Evolutionary conservation across 2,797 vertebrate species (phyloP), one percentile per base, ranked within the genome.

Genomic region (Chaunax sp.): DNA sequence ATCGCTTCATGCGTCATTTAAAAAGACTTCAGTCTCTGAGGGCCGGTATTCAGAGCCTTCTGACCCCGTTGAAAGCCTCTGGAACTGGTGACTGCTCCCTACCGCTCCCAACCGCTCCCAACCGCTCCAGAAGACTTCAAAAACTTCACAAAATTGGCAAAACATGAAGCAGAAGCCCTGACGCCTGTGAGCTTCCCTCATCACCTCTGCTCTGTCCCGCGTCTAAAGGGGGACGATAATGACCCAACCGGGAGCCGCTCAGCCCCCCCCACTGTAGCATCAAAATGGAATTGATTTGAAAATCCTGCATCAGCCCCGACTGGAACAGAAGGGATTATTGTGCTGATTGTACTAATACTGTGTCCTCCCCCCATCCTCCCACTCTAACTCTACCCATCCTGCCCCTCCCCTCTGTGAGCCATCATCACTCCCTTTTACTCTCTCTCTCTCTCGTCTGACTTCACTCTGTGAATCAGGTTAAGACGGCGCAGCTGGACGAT

Each of bases 271-370:
- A 60, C 77, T 75, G 80, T 51, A 55, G 69, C 67, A 79, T 88
- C 82, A 89, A 92, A 92, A 91, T 91, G 72, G 92, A 93, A 93
- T 93, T 93, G 88, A 91, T 93, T 92, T 92, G 87, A 90, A 94
- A 93, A 92, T 91, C 89, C 90, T 85, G 57, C 64, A 26, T 72
- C 64, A 75, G 83, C 78, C 80, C 72, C n/a, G 57, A 64, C 85
- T 77, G 82, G 87, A 90, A 82, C 82, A 85, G 83, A 92, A 67
- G 87, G 91, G 92, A 93, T 94, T 93, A 93, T 78, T 82, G 78
- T 81, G 83, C 85, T 88, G 90, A 89, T 90, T 91, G 87, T 88
- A 87, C 89, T 92, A 92, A 92, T 87, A 87, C 87, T 79, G 74
- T 68, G 86, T 79, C 85, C 85, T n/a, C 75, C 64, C 75, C 50